Evolutionary conservation across 2,113 vertebrate genomes (phyloP).

Genomic region (Pica pica): DNA sequence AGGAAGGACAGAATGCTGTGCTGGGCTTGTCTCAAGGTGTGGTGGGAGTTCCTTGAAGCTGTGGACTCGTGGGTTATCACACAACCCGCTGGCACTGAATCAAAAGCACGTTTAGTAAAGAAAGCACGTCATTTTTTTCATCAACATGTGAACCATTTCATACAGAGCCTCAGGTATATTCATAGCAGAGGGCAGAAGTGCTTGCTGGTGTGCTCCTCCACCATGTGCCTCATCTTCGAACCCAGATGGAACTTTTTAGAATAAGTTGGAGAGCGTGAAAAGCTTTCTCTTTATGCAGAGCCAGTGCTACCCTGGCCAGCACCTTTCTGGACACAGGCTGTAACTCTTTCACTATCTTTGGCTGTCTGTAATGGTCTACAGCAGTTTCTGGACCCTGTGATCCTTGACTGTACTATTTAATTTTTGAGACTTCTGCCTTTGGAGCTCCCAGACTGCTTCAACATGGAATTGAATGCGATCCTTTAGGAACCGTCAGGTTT

Average conservation of each 20-base stretch:
- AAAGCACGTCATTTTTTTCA: rapidly evolving
- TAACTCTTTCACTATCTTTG: not conserved
- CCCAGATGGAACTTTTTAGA: not conserved
- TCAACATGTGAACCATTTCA: rapidly evolving
- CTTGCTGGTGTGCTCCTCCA: not conserved
- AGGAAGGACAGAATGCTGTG: not conserved
- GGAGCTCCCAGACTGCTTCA: not conserved
- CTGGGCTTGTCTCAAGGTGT: not conserved
- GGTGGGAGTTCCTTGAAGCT: not conserved
- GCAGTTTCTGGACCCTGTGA: not conserved
- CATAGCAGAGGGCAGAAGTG: not conserved
- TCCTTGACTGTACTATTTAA: not conserved
- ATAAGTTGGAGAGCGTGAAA: not conserved
- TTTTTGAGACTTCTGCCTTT: not conserved
- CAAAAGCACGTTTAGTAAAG: rapidly evolving
- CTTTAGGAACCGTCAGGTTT: not conserved
- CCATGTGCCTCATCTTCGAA: not conserved
- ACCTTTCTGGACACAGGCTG: not conserved
- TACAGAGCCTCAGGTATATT: not conserved
- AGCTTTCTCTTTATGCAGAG: not conserved
- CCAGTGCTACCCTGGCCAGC: not conserved
- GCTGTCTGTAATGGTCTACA: not conserved
- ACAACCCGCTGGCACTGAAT: rapidly evolving
- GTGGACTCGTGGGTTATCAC: not conserved
- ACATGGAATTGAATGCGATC: rapidly evolving